phyloP scores from a whole-genome alignment of 2,113 vertebrate species.

The Tympanuchus pallidicinctus region DNA sequence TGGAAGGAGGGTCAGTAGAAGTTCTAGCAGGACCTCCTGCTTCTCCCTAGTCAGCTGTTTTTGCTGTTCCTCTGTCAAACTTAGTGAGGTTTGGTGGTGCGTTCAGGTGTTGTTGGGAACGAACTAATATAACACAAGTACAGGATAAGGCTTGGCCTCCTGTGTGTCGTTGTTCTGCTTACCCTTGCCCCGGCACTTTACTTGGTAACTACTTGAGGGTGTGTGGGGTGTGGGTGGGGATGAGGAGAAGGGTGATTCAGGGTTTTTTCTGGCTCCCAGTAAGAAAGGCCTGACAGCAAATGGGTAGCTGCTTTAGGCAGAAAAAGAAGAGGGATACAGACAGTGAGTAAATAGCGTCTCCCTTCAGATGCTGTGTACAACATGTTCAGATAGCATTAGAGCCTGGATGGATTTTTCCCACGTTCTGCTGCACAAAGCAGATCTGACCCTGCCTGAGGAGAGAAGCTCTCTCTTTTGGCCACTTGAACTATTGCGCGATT shows the following conservation, averaged over 20 bases:
- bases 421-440: fast-evolving
- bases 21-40: background rate
- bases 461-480: background rate
- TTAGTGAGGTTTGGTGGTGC: background rate
- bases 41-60: background rate
- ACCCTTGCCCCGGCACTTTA: background rate
- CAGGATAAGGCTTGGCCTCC: background rate
- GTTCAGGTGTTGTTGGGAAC: background rate
- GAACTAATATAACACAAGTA: background rate
- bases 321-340: background rate
- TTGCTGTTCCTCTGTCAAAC: background rate
- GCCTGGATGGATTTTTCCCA: background rate
- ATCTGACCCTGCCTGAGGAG: fast-evolving
- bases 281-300: background rate
- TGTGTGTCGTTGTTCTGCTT: background rate
- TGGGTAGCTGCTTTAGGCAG: background rate
- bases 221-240: background rate
- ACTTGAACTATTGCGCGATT: background rate
- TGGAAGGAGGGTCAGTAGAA: background rate
- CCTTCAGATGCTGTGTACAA: background rate
- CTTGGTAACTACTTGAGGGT: background rate
- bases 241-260: background rate
- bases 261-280: background rate
- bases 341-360: background rate
- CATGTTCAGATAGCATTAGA: background rate